Conservation (phyloP, 2,888 invertebrate genomes). For the Blastobasis lacticolella region DNA sequence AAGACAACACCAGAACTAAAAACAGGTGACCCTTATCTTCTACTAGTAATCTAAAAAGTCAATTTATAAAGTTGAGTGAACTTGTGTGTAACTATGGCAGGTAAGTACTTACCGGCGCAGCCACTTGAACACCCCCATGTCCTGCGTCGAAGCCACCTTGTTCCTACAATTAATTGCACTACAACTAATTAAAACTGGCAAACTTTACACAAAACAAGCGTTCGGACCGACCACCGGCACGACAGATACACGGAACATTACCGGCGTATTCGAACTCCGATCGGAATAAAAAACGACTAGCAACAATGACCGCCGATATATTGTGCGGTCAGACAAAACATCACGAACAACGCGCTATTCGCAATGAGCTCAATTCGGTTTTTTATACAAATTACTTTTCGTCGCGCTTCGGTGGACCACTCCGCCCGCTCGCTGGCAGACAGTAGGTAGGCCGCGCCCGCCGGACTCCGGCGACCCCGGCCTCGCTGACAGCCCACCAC, state of each 20-base stretch:
- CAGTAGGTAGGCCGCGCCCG: no score
- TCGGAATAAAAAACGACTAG: conserved; percentile 59
- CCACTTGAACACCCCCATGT: conserved; percentile 71
- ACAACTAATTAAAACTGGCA: conserved; percentile 11
- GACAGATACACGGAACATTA: conserved; percentile 56
- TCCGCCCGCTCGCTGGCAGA: no score
- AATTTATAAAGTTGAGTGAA: no score
- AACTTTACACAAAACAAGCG: conserved; percentile 19
- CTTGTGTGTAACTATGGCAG: background rate
- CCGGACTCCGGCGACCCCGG: conserved; percentile 7
- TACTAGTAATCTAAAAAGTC: no score
- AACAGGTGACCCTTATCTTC: no score
- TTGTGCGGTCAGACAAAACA: conserved; percentile 73
- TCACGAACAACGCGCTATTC: conserved; percentile 65
- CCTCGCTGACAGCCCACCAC: conserved; percentile 24
- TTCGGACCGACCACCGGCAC: conserved; percentile 28
- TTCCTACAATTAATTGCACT: conserved; percentile 24
- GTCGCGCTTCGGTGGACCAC: conserved; percentile 69
- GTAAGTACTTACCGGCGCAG: conserved; percentile 59
- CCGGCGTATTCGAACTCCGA: conserved; percentile 55
- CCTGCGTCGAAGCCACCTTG: conserved; percentile 54
- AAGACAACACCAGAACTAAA: no score
- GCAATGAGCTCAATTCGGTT: conserved; percentile 71
- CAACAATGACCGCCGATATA: conserved; percentile 69
- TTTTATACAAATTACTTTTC: conserved; percentile 73